phyloP scores from a whole-genome alignment of 1,140 invertebrate genomes.

The Acyrthosiphon pisum region DNA sequence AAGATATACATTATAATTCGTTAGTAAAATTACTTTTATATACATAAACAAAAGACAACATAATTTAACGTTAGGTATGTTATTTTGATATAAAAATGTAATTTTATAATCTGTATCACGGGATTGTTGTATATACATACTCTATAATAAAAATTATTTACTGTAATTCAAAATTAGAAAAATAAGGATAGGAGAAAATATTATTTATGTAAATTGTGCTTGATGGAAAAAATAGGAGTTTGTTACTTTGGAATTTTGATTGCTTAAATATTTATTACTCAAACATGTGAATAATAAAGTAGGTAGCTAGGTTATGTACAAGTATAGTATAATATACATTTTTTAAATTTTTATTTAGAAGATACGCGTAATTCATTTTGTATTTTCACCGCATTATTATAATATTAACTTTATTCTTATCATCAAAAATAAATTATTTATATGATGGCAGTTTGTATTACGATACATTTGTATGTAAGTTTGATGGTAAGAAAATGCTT shows the following conservation, averaged over 20 bases:
- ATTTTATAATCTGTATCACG: neutral
- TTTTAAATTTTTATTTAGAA: neutral
- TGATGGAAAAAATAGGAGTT: neutral
- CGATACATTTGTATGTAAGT: neutral
- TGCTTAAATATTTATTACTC: neutral
- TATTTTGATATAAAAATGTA: neutral
- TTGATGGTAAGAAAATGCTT: neutral
- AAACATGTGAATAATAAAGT: constrained; percentile 3
- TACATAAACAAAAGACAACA: neutral
- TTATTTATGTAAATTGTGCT: neutral
- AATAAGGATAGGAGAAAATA: neutral
- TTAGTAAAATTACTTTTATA: neutral
- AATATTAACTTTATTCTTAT: neutral
- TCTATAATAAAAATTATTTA: neutral
- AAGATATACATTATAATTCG: neutral
- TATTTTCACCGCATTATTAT: neutral
- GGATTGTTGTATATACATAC: neutral
- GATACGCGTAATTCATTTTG: neutral
- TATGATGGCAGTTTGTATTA: neutral
- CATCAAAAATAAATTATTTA: neutral
- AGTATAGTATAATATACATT: neutral
- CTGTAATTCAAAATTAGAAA: neutral
- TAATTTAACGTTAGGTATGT: neutral
- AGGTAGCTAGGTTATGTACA: neutral
- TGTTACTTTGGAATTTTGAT: neutral